These are phyloP conservation scores for Tolmerus cingulatus DNA, from an alignment of 2,888 invertebrate genomes.

Conservation along the genomic window DNA sequence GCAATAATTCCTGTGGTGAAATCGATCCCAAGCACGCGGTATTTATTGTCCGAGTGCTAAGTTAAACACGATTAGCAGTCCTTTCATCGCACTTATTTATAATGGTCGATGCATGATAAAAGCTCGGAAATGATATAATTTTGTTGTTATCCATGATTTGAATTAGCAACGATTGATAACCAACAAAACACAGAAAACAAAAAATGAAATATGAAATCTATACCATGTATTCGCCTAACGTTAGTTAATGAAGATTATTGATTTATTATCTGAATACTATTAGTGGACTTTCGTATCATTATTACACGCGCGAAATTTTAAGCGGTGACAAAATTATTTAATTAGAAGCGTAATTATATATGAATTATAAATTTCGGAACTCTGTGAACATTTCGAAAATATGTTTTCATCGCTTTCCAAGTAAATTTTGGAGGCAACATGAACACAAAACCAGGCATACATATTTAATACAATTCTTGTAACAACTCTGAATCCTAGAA, in stretches of 20 bases:
- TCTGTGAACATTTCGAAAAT: no score
- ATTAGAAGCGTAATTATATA: no score
- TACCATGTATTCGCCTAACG: not conserved
- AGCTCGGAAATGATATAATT: not conserved
- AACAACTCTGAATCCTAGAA: no score
- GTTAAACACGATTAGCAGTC: not conserved
- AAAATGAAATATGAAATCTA: not conserved
- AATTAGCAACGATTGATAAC: not conserved
- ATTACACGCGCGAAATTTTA: no score
- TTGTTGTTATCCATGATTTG: not conserved
- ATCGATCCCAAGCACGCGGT: not conserved
- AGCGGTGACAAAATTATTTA: no score
- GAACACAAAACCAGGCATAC: no score
- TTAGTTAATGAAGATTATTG: not conserved
- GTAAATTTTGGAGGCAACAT: no score
- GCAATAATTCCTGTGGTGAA: not conserved
- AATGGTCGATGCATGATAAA: not conserved
- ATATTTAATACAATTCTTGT: no score
- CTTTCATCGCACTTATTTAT: not conserved
- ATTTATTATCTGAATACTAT: not conserved
- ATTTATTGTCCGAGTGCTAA: not conserved
- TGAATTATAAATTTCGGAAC: no score
- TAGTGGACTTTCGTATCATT: not conserved
- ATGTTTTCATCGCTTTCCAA: not conserved
- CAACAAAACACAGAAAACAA: no score